Conservation (phyloP, 2,797 vertebrate species). For the Crenichthys baileyi region DNA sequence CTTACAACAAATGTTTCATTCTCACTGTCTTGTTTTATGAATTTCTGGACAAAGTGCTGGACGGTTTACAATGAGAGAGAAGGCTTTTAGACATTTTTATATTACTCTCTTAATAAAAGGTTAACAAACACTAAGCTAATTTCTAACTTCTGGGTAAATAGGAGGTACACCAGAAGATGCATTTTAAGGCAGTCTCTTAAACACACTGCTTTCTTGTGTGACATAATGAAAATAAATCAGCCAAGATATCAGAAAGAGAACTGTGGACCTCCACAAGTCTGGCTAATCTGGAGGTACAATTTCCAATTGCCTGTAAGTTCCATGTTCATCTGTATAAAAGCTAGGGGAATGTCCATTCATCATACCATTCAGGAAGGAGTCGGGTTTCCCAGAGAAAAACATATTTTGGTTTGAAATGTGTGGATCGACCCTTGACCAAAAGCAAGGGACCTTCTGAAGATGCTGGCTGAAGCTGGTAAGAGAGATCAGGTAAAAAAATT, state of each 20-base stretch:
- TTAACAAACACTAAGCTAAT: no score
- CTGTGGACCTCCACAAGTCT: background rate
- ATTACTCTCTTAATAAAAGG: background rate
- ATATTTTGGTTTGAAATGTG: background rate
- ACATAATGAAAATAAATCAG: background rate
- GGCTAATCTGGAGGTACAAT: background rate
- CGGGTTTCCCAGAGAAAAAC: background rate
- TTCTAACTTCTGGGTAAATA: no score
- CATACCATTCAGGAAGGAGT: background rate
- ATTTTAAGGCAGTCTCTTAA: background rate
- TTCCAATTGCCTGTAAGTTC: background rate
- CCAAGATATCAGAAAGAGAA: background rate
- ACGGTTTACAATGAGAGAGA: background rate
- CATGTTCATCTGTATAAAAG: background rate
- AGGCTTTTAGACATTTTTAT: background rate
- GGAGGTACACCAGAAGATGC: background rate
- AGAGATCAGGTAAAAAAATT: background rate
- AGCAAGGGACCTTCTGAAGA: background rate
- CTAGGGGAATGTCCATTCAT: background rate
- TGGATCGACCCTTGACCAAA: background rate
- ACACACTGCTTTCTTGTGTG: background rate
- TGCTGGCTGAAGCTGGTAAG: background rate
- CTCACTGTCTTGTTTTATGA: background rate
- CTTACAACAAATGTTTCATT: background rate
- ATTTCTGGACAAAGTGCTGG: background rate